Conservation (phyloP, 2,797 vertebrate species). For the Tragopan temminckii region DNA sequence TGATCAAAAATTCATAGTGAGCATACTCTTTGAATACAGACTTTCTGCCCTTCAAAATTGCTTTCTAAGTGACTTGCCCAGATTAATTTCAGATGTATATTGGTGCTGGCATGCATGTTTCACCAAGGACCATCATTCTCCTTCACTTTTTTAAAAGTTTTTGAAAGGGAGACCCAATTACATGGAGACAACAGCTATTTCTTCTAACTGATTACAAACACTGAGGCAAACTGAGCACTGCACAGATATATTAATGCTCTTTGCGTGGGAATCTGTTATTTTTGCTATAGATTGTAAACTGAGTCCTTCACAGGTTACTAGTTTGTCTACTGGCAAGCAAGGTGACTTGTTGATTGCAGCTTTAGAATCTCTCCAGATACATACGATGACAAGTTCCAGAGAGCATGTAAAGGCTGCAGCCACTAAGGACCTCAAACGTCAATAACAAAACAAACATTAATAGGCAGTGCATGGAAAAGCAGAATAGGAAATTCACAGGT, state of each 20-base stretch:
- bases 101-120: not conserved
- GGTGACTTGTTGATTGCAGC: not conserved
- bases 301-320: not conserved
- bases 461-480: not conserved
- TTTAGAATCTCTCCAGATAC: not conserved
- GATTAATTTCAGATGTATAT: not conserved
- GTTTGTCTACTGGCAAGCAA: not conserved
- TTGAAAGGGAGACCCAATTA: not conserved
- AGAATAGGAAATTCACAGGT: not conserved
- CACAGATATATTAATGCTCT: not conserved
- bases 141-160: not conserved
- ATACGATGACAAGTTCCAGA: accelerated
- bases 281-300: not conserved
- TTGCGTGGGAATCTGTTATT: not conserved
- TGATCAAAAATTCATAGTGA: not conserved
- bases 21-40: not conserved
- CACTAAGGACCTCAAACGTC: not conserved
- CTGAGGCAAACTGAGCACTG: not conserved
- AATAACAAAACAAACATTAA: not conserved
- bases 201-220: not conserved
- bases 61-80: not conserved
- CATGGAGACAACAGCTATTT: not conserved
- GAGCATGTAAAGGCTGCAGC: not conserved
- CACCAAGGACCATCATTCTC: not conserved
- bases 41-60: not conserved